Conservation (phyloP, 2,797 vertebrate species). For the Sternotherus odoratus region DNA sequence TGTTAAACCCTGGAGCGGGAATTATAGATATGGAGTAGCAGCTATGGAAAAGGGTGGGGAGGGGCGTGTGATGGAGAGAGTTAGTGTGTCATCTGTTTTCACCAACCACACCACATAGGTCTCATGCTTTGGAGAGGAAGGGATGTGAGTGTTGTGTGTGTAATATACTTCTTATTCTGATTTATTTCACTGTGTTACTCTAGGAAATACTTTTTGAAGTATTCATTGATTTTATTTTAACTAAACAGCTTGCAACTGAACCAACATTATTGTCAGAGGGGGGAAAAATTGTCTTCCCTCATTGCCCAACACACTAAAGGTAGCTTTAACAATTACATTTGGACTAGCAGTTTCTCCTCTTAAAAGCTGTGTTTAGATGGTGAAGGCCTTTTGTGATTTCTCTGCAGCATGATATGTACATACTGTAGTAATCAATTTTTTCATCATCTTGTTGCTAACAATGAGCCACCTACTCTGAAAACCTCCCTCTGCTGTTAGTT, state of each 20-base stretch:
- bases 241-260: conserved; percentile 36
- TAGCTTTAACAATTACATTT: conserved; percentile 44
- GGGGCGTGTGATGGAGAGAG: not conserved
- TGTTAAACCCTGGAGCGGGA: not conserved
- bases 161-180: not conserved
- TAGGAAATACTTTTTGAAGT: conserved; percentile 34
- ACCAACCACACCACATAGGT: not conserved
- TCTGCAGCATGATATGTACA: conserved; percentile 51
- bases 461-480: conserved; percentile 71
- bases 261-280: not conserved
- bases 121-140: not conserved
- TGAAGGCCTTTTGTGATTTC: conserved; percentile 29
- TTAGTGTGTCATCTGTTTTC: not conserved
- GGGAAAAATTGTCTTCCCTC: conserved; percentile 3
- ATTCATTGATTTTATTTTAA: conserved; percentile 5
- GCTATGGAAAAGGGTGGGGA: not conserved
- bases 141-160: not conserved
- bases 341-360: conserved; percentile 48
- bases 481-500: conserved; percentile 42
- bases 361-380: conserved; percentile 49
- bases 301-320: conserved; percentile 14
- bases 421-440: conserved; percentile 70
- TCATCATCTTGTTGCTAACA: conserved; percentile 70
- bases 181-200: conserved; percentile 36
- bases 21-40: not conserved